Base-by-base conservation (phyloP, 2,113 vertebrate species). In the Passer domesticus region DNA sequence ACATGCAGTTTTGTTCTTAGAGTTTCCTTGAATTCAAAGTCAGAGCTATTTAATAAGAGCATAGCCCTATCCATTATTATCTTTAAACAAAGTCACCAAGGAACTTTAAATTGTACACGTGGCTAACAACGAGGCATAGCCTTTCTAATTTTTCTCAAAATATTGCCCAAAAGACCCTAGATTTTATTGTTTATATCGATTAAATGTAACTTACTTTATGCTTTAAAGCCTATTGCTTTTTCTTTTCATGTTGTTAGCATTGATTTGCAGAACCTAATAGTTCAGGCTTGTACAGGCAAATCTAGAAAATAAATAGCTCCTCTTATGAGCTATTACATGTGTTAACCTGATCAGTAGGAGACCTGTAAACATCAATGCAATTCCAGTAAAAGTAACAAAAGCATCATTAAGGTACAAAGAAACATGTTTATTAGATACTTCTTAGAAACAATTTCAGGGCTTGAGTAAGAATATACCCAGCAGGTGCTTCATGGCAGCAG, bases 371-470 rank as follows among this genome's bases (percentile, higher is more conserved):
- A 74, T 96, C 74, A 84, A 46, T 50, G 35, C 68, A 82, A 94
- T 77, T 56, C 79, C 92, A 96, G 50, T 87, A 91, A 95, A 92
- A 94, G 74, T 91, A 94, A 63, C 67, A 90, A 84, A 33, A 80
- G 67, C 44, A 62, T 92, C 52, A 21, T 41, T 92, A 91, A 93
- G 56, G 66, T 77, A 90, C 68, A 95, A 95, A 95, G 80, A 79
- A 73, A 31, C 41, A 41, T 53, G 44, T 58, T 90, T 91, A 63
- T 52, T 87, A 92, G 85, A 89, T 27, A 52, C 49, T 90, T 83
- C 83, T 95, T 70, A 46, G 87, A 96, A 92, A 89, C 53, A 70
- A 87, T 93, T 96, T 95, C 66, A 85, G 83, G 90, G 73, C 11
- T 81, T 95, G 35, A 35, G 49, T 93, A 82, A 79, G 73, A 93